Percentiles rank a stretch among this genome's conserved stretches.
Evolutionary conservation across 2,888 invertebrate species (phyloP).

Genomic region (Aphidius colemani): DNA sequence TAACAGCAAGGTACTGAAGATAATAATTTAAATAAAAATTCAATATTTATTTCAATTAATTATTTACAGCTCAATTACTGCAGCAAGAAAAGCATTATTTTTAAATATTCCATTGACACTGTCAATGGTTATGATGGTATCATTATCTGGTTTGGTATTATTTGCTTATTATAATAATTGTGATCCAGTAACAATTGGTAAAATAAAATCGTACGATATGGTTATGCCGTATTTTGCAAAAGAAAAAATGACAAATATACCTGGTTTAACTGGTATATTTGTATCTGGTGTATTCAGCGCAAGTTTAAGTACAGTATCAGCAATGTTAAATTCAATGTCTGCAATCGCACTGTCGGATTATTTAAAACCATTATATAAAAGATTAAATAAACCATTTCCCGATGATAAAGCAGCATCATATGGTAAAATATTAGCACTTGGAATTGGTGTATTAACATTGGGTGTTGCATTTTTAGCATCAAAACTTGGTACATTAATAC

Average conservation of each 20-base stretch:
- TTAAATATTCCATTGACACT: constrained; percentile 78
- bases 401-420: constrained; percentile 76
- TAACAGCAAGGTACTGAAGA: constrained; percentile 65
- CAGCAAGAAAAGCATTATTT: constrained; percentile 75
- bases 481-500: constrained; percentile 46
- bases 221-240: constrained; percentile 79
- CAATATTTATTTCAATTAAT: background rate
- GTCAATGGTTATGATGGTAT: constrained; percentile 71
- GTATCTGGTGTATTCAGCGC: constrained; percentile 81
- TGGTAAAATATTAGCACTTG: constrained; percentile 52
- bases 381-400: constrained; percentile 68
- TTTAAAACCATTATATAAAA: constrained; percentile 62
- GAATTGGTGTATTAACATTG: constrained; percentile 45
- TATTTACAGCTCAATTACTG: constrained; percentile 61
- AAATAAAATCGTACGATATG: constrained; percentile 73
- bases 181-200: constrained; percentile 73
- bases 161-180: constrained; percentile 82
- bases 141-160: constrained; percentile 74
- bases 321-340: constrained; percentile 86
- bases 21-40: constrained; percentile 50
- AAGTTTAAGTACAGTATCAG: constrained; percentile 88
- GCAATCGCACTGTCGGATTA: constrained; percentile 91
- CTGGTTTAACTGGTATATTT: constrained; percentile 55
- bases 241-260: constrained; percentile 63
- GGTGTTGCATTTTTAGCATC: constrained; percentile 47